Evolutionary conservation across 2,797 vertebrate species (phyloP).

Genomic region (Zenarchopterus dispar): DNA sequence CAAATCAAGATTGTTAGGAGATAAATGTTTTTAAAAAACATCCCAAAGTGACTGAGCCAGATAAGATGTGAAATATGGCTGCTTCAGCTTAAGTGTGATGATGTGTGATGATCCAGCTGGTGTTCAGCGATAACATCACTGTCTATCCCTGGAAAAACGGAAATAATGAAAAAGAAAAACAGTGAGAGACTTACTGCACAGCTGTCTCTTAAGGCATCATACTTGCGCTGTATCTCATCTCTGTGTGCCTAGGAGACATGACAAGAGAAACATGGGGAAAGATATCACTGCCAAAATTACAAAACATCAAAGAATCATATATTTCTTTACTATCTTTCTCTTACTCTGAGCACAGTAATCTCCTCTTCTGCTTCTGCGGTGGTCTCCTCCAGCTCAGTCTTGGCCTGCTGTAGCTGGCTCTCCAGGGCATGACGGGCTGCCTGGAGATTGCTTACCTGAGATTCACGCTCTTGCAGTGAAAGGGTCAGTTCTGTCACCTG

Average conservation of each 20-base stretch:
- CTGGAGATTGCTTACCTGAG: slow-evolving; percentile 92
- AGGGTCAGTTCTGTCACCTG: slow-evolving; percentile 94
- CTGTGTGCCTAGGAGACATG: slow-evolving; percentile 90
- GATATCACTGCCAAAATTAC: slow-evolving; percentile 30
- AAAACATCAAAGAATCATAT: slow-evolving; percentile 4
- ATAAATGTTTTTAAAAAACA: slow-evolving; percentile 20
- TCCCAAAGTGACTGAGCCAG: slow-evolving; percentile 6
- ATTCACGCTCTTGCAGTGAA: slow-evolving; percentile 93
- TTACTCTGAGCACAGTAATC: slow-evolving; percentile 94
- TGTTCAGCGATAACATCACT: slow-evolving; percentile 14
- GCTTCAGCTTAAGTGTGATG: slow-evolving; percentile 20
- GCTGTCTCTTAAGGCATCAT: slow-evolving; percentile 97
- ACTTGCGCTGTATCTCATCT: slow-evolving; percentile 98
- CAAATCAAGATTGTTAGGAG: neutral
- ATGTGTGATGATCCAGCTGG: slow-evolving; percentile 38
- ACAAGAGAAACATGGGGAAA: slow-evolving; percentile 41
- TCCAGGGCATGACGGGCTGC: slow-evolving; percentile 90
- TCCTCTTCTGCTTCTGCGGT: slow-evolving; percentile 96
- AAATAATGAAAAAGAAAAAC: neutral
- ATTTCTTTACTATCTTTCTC: slow-evolving; percentile 26
- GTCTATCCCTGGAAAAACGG: slow-evolving; percentile 26
- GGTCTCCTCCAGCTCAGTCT: slow-evolving; percentile 95
- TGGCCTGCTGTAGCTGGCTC: slow-evolving; percentile 92
- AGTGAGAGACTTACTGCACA: slow-evolving; percentile 90
- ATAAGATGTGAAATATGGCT: slow-evolving; percentile 11